Evolutionary conservation across 2,888 invertebrate species (phyloP).

Genomic region (Orthosia incerta): DNA sequence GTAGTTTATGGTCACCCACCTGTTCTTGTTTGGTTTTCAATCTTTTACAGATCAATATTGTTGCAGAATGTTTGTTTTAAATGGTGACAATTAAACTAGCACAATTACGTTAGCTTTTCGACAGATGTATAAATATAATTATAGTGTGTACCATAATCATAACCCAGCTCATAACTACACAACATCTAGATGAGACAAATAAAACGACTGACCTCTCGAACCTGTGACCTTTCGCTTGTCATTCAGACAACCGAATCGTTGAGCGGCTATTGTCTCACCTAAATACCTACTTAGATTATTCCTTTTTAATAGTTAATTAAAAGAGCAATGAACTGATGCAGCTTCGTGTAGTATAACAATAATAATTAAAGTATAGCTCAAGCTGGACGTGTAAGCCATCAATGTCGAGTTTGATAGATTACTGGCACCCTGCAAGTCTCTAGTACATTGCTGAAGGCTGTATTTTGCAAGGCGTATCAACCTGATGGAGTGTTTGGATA

Average conservation of each 20-base stretch:
- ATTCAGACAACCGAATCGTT: constrained; percentile 6
- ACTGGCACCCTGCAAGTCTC: neutral
- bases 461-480: neutral
- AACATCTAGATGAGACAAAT: neutral
- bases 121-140: too few species aligned
- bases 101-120: too few species aligned
- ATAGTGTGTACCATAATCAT: neutral
- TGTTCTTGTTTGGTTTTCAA: neutral
- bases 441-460: neutral
- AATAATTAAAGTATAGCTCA: neutral
- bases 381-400: constrained; percentile 14
- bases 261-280: constrained; percentile 7
- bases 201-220: constrained; percentile 5
- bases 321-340: neutral
- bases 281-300: neutral
- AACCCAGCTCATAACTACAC: neutral
- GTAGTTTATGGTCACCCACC: too few species aligned
- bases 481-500: neutral
- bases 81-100: too few species aligned
- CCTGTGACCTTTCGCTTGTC: constrained; percentile 20
- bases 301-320: neutral
- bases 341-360: neutral
- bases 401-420: constrained; percentile 36
- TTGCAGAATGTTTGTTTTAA: neutral
- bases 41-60: neutral